Base-by-base conservation (phyloP, 2,797 vertebrate genomes). In the Coreius guichenoti region DNA sequence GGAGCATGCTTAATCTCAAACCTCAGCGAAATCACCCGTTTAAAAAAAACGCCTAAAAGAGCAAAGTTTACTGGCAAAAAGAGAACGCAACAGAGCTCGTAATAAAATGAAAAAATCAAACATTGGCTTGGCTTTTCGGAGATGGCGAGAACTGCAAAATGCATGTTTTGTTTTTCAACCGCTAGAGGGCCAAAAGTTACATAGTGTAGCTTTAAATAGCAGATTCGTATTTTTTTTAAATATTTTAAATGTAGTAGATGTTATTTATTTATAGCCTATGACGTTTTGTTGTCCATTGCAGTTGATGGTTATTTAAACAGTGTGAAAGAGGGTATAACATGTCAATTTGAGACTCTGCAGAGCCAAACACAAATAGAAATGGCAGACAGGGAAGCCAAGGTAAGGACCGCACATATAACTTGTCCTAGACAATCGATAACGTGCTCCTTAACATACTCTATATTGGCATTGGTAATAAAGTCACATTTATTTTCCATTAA, bases 341-440 rank as follows among this genome's bases (percentile, higher is more conserved):
- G 90, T 81, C 92, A 93, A 82, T 91, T 94, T 89, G 91, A 94
- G 73, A 90, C 87, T 89, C 90, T 92, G 23, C 92, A 94, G 73
- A 91, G 81, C 69, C 89, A 93, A 56, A 86, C 82, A n/a, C 87
- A 94, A 61, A 89, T 29, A 90, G 90, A 91, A 47, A 86, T 95
- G 39, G 89, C 93, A 47, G 89, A 93, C 19, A 94, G 39, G 69
- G 68, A 94, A n/a, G 77, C 89, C 87, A 95, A 94, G 94, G 95
- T 96, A 83, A 91, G 86, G 26, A 1, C 16, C 17, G 8, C n/a
- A 80, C 11, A n/a, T 49, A 85, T n/a, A 51, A 54, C 12, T 17
- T 19, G 19, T 19, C 26, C 7, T 68, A 39, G 31, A 68, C 61
- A 68, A 21, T 54, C 0, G 1, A 54, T 58, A 63, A 68, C 56